phyloP scores from a whole-genome alignment of 1,140 invertebrate genomes.

The Argopecten irradians region DNA sequence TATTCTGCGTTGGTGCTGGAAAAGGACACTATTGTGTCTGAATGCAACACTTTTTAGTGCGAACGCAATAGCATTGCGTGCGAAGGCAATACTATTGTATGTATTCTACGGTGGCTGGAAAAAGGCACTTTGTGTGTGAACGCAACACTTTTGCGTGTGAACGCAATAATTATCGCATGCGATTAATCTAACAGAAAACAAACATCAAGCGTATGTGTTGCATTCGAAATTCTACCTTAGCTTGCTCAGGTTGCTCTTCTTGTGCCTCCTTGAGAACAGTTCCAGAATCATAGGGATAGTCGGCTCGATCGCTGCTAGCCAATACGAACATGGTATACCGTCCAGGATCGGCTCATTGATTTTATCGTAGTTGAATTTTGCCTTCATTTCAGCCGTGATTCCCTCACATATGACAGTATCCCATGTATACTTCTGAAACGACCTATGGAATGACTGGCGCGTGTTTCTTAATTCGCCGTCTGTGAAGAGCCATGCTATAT shows the following conservation, averaged over 20 bases:
- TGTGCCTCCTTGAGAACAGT: background rate
- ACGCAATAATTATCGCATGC: too few relatives aligned
- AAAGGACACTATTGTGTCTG: too few relatives aligned
- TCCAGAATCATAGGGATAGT: background rate
- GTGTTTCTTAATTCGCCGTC: background rate
- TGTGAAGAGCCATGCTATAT: background rate
- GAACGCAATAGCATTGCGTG: too few relatives aligned
- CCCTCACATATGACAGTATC: background rate
- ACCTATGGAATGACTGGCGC: background rate
- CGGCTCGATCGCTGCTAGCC: background rate
- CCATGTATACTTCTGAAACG: background rate
- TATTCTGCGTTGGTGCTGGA: too few relatives aligned
- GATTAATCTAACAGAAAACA: background rate
- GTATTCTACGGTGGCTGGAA: too few relatives aligned
- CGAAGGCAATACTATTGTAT: too few relatives aligned
- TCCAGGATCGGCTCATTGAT: background rate
- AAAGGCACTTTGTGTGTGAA: too few relatives aligned
- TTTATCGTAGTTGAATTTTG: background rate
- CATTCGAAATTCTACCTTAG: conserved; percentile 1
- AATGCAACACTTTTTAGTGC: too few relatives aligned
- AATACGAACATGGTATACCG: background rate
- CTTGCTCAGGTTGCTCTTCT: background rate
- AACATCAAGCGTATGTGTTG: too few relatives aligned
- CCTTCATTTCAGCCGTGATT: background rate
- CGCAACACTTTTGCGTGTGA: too few relatives aligned